Evolutionary conservation across 1,140 invertebrate genomes (phyloP), one percentile per base, ranked within the genome.

Genomic region (Ptiloglossa arizonensis): DNA sequence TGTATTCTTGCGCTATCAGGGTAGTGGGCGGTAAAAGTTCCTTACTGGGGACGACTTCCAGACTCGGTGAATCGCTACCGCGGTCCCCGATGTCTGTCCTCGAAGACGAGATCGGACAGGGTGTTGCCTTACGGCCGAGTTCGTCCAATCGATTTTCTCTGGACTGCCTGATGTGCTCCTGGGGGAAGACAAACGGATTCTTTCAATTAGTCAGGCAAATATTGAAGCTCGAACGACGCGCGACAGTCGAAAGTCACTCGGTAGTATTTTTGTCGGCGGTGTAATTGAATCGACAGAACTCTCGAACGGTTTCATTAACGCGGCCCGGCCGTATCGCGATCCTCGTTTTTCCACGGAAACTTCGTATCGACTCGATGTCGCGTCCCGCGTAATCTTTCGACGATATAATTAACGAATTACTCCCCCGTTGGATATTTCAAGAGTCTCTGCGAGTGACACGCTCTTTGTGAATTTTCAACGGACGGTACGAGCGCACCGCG

Each of bases 121-220:
- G 87, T 76, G 92, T 87, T 86, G 91, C 82, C 79, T 94, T 88
- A 4, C 93, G 93, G 1, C 95, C 96, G 29, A 96, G 90, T 79
- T 95, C 95, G 88, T 96, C 95, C 74, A 97, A 90, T 48, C 96
- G 94, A 85, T 95, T 95, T 87, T 97, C 96, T 72, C 96, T 95
- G 2, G 96, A 97, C 85, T 96, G 95, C 3, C 95, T 93, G 81
- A 97, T 95, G 89, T 97, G 96, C 85, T 97, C 96, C 96, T 97
- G 92, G 8, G 91, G 89, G 19, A 75, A 56, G 46, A 22, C 11
- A 68, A 76, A 80, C 17, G 52, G 29, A 77, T 66, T 76, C 56
- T 52, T 69, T 52, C 57, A 41, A 80, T 79, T 54, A 73, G 46
- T 4, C 27, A 35, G 13, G 1, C n/a, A 48, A 73, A 64, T 27